Evolutionary conservation across 1,140 invertebrate species (phyloP).

Genomic region (Chironomus tepperi): DNA sequence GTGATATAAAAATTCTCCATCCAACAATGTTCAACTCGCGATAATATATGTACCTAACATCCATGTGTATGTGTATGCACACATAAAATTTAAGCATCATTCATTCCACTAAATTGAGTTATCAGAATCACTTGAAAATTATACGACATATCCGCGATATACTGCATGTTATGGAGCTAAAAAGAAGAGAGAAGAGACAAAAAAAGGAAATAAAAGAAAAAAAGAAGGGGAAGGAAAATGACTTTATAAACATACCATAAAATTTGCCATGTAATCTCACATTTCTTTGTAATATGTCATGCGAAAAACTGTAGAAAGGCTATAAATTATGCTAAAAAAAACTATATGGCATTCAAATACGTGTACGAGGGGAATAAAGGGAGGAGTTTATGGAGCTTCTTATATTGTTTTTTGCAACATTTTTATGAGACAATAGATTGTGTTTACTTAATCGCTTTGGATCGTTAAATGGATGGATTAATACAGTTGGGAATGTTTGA

Average conservation of each 20-base stretch:
- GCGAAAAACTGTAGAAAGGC: slow-evolving; percentile 11
- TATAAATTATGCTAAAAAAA: slow-evolving; percentile 4
- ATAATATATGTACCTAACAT: background rate
- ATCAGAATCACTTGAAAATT: slow-evolving; percentile 22
- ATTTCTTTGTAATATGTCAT: slow-evolving; percentile 14
- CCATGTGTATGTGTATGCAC: background rate
- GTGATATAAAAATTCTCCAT: background rate
- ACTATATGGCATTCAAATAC: background rate
- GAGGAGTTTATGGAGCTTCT: no score
- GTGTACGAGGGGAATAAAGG: no score
- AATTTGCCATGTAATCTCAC: slow-evolving; percentile 10
- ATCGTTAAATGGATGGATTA: no score
- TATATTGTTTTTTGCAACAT: no score
- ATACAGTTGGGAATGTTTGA: no score
- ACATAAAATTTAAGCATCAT: slow-evolving; percentile 5
- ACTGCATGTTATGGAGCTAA: background rate
- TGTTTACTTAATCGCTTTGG: no score
- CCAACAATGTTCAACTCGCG: background rate
- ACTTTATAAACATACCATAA: slow-evolving; percentile 9
- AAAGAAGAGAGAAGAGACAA: background rate
- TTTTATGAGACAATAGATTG: no score
- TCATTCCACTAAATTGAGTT: slow-evolving; percentile 20
- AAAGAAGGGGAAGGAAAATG: slow-evolving; percentile 1
- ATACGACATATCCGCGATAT: background rate
- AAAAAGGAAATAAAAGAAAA: background rate